These are phyloP conservation scores for Perithous albicinctus DNA, from an alignment of 2,888 invertebrate genomes.

Conservation along the genomic window DNA sequence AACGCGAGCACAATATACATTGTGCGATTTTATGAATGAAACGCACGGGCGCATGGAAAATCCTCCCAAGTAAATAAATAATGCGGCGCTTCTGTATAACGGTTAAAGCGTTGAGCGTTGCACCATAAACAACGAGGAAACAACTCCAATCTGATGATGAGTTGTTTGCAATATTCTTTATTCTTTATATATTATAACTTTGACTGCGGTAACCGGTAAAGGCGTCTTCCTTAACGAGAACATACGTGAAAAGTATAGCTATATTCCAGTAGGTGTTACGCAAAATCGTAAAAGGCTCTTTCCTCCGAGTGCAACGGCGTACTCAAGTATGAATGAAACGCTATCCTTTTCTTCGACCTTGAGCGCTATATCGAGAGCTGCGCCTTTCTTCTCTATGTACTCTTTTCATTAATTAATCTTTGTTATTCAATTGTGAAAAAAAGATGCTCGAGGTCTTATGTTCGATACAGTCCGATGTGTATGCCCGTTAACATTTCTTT, in stretches of 20 bases:
- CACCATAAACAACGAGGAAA: neutral
- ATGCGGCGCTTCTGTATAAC: constrained; percentile 17
- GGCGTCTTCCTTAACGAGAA: constrained; percentile 8
- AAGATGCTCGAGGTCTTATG: too few relatives aligned
- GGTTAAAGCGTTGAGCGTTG: neutral
- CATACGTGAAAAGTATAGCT: neutral
- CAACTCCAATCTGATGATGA: constrained; percentile 9
- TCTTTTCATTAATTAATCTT: neutral
- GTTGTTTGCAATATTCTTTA: neutral
- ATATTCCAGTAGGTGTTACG: neutral
- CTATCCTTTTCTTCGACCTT: constrained; percentile 7
- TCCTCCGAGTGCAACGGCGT: neutral
- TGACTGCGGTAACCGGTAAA: neutral
- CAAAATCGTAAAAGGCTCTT: constrained; percentile 4
- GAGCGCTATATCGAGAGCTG: neutral
- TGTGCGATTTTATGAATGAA: constrained; percentile 29
- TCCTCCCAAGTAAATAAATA: constrained; percentile 23
- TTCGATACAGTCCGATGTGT: too few relatives aligned
- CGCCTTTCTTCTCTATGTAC: neutral
- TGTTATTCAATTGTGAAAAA: neutral
- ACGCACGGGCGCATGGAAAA: constrained; percentile 26
- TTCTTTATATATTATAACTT: neutral
- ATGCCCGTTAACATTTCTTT: too few relatives aligned
- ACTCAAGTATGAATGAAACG: constrained; percentile 3
- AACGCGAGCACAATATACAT: neutral